A percentile compares a stretch with the other conserved stretches of the same genome.
These are phyloP conservation scores for Archilochus colubris DNA, from an alignment of 2,113 vertebrate species.

Conservation along the genomic window DNA sequence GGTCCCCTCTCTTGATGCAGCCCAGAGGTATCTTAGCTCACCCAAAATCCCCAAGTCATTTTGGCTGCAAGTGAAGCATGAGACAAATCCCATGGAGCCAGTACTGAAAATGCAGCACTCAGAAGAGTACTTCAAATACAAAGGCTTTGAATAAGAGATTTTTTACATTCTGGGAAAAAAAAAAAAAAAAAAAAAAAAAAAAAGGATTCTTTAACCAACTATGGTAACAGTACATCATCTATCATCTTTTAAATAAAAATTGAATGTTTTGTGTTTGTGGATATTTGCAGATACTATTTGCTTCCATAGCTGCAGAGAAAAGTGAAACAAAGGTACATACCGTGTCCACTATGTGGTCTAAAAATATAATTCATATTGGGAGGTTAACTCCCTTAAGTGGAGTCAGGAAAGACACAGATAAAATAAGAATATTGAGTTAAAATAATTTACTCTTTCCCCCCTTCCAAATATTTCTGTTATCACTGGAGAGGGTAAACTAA, in stretches of 20 bases:
- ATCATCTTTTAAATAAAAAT: neutral
- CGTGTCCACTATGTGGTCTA: neutral
- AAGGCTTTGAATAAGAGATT: neutral
- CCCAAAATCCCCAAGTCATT: neutral
- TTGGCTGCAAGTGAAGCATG: neutral
- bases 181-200: neutral
- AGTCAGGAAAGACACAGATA: neutral
- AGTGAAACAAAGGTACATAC: neutral
- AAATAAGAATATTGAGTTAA: neutral
- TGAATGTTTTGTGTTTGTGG: neutral
- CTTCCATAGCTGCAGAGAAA: neutral
- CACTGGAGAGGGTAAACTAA: slow-evolving; percentile 22
- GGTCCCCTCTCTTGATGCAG: neutral
- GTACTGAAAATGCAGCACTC: neutral
- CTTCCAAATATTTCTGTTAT: slow-evolving; percentile 43
- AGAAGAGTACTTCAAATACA: neutral
- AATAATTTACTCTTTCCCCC: neutral
- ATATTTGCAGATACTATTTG: neutral
- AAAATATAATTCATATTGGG: neutral
- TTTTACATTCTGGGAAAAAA: neutral
- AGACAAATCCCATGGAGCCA: neutral
- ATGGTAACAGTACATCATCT: neutral
- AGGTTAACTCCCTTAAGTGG: neutral
- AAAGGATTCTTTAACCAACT: neutral
- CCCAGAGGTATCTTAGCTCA: neutral